These are phyloP conservation scores for Eleutherodactylus coqui DNA, from an alignment of 2,797 vertebrate genomes.

Conservation along the genomic window DNA sequence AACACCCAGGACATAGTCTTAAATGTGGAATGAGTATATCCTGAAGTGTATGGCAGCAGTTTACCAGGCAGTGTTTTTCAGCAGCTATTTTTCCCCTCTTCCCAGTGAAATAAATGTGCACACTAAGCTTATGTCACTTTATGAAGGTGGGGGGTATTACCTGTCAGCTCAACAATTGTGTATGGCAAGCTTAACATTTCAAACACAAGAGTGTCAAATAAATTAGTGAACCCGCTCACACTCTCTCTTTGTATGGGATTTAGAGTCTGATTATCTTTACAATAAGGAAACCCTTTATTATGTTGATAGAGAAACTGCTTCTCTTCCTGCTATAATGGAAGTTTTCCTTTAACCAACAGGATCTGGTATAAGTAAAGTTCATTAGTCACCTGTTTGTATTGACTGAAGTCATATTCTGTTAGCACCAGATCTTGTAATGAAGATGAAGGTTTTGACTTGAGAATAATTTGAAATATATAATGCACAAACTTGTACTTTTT, in stretches of 20 bases:
- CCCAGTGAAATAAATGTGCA: background rate
- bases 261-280: background rate
- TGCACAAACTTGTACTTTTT: background rate
- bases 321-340: background rate
- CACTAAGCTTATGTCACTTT: background rate
- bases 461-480: background rate
- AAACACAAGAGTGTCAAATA: background rate
- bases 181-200: background rate
- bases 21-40: too few species aligned
- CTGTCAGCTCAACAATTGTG: background rate
- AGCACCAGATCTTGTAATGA: background rate
- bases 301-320: background rate
- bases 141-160: background rate
- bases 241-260: background rate
- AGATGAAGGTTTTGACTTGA: background rate
- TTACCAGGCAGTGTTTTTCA: too few species aligned
- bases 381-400: background rate
- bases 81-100: background rate
- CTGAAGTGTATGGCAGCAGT: too few species aligned
- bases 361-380: background rate
- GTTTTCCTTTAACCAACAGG: background rate
- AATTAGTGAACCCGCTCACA: background rate
- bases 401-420: background rate
- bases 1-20: too few species aligned
- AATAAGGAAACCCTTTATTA: slow-evolving; percentile 4